Evolutionary conservation across 2,888 invertebrate species (phyloP), one percentile per base, ranked within the genome.

Genomic region (Drosophila suboccidentalis): DNA sequence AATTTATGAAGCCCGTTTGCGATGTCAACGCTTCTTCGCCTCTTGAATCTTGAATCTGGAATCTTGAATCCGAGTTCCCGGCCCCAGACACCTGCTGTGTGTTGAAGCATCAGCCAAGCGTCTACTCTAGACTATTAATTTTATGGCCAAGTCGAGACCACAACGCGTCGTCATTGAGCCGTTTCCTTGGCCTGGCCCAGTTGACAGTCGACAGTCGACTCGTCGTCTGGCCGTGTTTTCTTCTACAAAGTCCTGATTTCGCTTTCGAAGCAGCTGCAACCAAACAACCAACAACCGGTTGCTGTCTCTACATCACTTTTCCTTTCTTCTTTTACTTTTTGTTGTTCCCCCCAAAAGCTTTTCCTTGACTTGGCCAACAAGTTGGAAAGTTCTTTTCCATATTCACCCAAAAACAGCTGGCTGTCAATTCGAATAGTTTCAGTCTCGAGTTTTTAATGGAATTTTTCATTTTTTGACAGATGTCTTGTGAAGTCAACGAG

Each of bases 241-340:
- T 49, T 68, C 71, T 78, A 66, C 58, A 38, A 47, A 58, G 87
- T 90, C 86, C 86, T 90, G 90, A 78, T 87, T 89, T 87, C 86
- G 90, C 86, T 87, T 90, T 89, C 87, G 46, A 51, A 68, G 54
- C 39, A 41, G 51, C 38, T 59, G 72, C 85, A 19, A 13, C 43
- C 85, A 19, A 19, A 17, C 43, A 26, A 26, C 26, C 26, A 26
- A 26, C 26, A 75, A 88, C 89, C 87, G 89, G 86, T 89, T 89
- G 36, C 19, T 22, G 58, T 39, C 63, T 44, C 26, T 54, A 66
- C 65, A 71, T 68, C 86, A 84, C 84, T 84, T 84, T 84, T 84
- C 87, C 86, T 87, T 84, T 57, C 55, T 15, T 44, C 88, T 84
- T 89, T 84, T 89, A 75, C 82, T 73, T 84, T 58, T 41, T 34